Evolutionary conservation across 2,797 vertebrate species (phyloP).

Genomic region (Todus mexicanus): DNA sequence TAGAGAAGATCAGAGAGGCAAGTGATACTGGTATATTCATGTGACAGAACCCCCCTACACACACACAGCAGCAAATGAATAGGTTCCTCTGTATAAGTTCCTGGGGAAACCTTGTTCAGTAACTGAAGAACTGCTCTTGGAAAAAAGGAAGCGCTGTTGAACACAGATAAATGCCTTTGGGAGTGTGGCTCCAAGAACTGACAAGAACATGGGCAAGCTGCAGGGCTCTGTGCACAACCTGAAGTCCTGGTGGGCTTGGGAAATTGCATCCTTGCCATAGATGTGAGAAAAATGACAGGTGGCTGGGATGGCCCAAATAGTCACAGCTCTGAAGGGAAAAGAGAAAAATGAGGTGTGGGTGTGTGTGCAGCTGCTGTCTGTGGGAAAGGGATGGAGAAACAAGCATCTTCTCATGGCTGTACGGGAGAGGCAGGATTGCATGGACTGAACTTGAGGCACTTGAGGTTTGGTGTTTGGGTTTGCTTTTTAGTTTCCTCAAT

Average conservation of each 20-base stretch:
- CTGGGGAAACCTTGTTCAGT: neutral
- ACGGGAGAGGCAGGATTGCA: neutral
- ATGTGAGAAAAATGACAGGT: neutral
- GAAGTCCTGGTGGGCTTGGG: neutral
- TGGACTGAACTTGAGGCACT: neutral
- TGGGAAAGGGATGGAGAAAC: neutral
- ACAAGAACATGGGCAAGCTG: neutral
- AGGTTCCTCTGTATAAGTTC: neutral
- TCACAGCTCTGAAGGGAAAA: accelerated
- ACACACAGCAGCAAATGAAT: neutral
- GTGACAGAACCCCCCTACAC: neutral
- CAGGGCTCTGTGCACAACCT: neutral
- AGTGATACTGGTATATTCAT: neutral
- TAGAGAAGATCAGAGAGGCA: neutral
- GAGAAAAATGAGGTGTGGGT: neutral
- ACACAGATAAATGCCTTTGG: neutral
- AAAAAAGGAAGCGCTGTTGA: neutral
- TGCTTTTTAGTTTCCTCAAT: too few species aligned
- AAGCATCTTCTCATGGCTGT: accelerated
- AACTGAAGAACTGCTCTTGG: neutral
- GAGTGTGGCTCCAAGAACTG: neutral
- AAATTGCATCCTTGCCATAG: neutral
- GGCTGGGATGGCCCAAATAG: neutral
- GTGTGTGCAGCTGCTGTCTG: neutral
- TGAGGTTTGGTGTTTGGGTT: neutral